phyloP scores from a whole-genome alignment of 2,113 vertebrate genomes.

The Planiliza haematocheilus region DNA sequence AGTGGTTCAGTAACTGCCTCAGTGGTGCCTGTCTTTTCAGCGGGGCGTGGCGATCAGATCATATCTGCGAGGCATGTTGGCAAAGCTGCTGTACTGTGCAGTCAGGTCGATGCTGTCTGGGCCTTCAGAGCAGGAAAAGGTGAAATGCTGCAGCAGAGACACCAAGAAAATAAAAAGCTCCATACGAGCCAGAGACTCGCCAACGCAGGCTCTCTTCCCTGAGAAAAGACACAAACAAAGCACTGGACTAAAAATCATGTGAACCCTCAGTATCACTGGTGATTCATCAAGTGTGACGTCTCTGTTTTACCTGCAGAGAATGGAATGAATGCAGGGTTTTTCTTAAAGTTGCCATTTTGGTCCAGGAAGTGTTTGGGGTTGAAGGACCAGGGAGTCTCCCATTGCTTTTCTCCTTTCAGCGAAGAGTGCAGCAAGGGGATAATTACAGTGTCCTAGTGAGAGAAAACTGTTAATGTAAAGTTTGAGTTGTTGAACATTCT shows the following conservation, averaged over 20 bases:
- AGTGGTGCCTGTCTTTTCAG: slow-evolving; percentile 33
- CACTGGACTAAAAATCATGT: not conserved
- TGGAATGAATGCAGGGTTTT: slow-evolving; percentile 62
- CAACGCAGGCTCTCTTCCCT: slow-evolving; percentile 83
- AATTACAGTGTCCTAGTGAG: slow-evolving; percentile 49
- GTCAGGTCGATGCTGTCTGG: slow-evolving; percentile 69
- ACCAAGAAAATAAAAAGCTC: slow-evolving; percentile 85
- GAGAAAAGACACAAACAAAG: slow-evolving; percentile 11
- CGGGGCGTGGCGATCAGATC: slow-evolving; percentile 74
- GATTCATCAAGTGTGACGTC: not conserved
- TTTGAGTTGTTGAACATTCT: too few relatives aligned
- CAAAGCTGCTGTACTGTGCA: slow-evolving; percentile 78
- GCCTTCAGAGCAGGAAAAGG: slow-evolving; percentile 68
- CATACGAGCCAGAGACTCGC: slow-evolving; percentile 83
- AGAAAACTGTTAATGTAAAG: not conserved
- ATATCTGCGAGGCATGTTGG: slow-evolving; percentile 63
- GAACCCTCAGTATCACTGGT: not conserved
- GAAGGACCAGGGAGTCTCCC: slow-evolving; percentile 59
- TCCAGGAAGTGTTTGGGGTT: slow-evolving; percentile 73
- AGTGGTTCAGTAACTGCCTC: too few relatives aligned
- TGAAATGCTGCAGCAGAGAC: slow-evolving; percentile 80
- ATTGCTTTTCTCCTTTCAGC: slow-evolving; percentile 64
- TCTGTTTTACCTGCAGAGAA: slow-evolving; percentile 64
- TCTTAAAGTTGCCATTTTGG: slow-evolving; percentile 70
- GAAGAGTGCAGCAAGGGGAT: slow-evolving; percentile 71